Evolutionary conservation across 2,888 invertebrate species (phyloP), one percentile per base, ranked within the genome.

Genomic region (Dastarcus helophoroides): DNA sequence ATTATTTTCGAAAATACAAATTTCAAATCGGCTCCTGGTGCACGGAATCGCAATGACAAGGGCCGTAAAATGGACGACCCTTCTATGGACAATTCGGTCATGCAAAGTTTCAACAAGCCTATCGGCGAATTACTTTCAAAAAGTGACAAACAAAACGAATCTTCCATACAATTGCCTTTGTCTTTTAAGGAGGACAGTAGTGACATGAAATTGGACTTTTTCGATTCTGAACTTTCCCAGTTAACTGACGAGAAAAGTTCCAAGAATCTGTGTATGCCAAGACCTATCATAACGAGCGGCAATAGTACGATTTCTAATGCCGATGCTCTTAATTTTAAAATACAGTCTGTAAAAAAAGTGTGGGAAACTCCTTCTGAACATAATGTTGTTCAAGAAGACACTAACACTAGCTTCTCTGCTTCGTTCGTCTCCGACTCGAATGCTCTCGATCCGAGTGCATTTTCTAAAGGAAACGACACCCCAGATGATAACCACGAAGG

Each of bases 1-100:
- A 80, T 90, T 30, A 88, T 90, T 41, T 89, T 90, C 54, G 89
- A 90, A 54, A 90, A 90, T 56, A 89, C 88, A 2, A 89, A 89
- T 58, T 88, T 81, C 56, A 86, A 86, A 56, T 74, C 78, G 41
- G 77, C 73, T 33, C 75, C 79, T 10, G 76, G 74, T 32, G 68
- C 70, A 35, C 54, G 62, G 2, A 51, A 54, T 1, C 48, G 65
- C 36, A 50, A 65, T 36, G 67, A 76, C 36, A 79, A 79, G 56
- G 69, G 71, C 26, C 50, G 62, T 6, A 74, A 73, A 25, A 56
- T 68, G 7, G 77, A 78, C 38, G 68, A 75, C 22, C 67, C 67
- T 26, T 53, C 41, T 17, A 36, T 49, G 5, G 51, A 53, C 15
- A 51, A 51, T 21, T 53, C 63, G 16, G 54, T 62, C 2, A 50